Conservation (phyloP, 64 coral and sea anemone species). For the Porites australiensis region DNA sequence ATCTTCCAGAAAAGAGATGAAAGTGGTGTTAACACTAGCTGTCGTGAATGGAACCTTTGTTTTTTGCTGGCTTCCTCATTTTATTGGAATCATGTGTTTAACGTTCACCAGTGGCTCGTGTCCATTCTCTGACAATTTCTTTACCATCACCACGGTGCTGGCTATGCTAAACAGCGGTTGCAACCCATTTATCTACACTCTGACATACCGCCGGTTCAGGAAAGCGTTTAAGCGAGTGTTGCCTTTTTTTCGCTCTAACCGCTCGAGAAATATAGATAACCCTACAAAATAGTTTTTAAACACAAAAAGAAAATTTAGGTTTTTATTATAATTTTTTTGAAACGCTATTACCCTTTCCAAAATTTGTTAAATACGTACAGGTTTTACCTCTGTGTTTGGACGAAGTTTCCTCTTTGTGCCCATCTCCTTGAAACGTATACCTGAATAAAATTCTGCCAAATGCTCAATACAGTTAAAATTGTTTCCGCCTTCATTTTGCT, state of each 20-base stretch:
- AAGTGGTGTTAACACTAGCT: constrained; percentile 62
- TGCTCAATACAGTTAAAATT: too few species aligned
- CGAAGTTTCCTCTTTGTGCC: too few species aligned
- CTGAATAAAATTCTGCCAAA: too few species aligned
- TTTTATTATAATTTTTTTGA: too few species aligned
- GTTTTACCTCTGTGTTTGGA: too few species aligned
- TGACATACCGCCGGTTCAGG: constrained; percentile 54
- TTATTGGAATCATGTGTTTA: constrained; percentile 68
- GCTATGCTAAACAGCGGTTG: constrained; percentile 78
- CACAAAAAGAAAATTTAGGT: neutral
- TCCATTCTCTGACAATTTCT: constrained; percentile 65
- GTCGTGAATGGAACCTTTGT: constrained; percentile 72
- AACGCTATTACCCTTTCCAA: too few species aligned
- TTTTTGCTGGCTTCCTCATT: constrained; percentile 66
- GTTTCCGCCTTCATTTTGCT: too few species aligned
- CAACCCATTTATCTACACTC: constrained; percentile 68
- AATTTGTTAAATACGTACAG: too few species aligned
- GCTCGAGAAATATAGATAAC: neutral
- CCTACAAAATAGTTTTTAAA: neutral
- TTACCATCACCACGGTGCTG: constrained; percentile 55
- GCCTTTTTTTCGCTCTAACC: neutral
- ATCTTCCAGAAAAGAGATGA: constrained; percentile 64
- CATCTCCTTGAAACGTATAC: too few species aligned
- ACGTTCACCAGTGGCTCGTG: constrained; percentile 40
- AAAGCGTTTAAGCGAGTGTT: constrained; percentile 41